These are phyloP conservation scores for Scyliorhinus canicula DNA, from an alignment of 2,797 vertebrate species.

Conservation along the genomic window DNA sequence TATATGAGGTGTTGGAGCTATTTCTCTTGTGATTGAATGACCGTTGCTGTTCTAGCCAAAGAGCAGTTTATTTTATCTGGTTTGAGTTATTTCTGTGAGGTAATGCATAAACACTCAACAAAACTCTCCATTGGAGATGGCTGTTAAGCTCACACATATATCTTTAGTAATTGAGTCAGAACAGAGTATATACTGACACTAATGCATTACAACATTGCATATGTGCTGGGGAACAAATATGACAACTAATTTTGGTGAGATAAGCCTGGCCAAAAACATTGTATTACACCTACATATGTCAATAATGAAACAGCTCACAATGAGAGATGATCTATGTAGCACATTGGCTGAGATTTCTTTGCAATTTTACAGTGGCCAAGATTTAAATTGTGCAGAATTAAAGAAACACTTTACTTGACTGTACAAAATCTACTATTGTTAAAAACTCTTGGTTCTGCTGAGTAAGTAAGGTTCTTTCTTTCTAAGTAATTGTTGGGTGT, in stretches of 20 bases:
- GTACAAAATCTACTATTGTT: not conserved
- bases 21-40: conserved; percentile 6
- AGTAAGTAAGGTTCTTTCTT: not conserved
- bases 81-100: conserved; percentile 10
- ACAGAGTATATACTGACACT: not conserved
- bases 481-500: not conserved
- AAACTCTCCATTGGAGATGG: conserved; percentile 2
- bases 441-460: not conserved
- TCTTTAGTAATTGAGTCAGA: conserved; percentile 12
- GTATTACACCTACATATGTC: not conserved
- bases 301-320: not conserved
- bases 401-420: not conserved
- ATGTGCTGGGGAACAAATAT: conserved; percentile 1
- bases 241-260: conserved; percentile 20
- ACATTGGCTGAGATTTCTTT: not conserved
- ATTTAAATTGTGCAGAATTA: not conserved
- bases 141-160: not conserved
- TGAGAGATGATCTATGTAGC: not conserved
- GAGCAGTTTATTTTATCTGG: conserved; percentile 1
- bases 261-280: conserved; percentile 9
- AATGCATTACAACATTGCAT: conserved; percentile 3
- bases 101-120: not conserved
- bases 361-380: not conserved
- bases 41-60: not conserved
- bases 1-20: not conserved